phyloP scores from a whole-genome alignment of 2,888 invertebrate species.

The Pollenia griseotomentosa region DNA sequence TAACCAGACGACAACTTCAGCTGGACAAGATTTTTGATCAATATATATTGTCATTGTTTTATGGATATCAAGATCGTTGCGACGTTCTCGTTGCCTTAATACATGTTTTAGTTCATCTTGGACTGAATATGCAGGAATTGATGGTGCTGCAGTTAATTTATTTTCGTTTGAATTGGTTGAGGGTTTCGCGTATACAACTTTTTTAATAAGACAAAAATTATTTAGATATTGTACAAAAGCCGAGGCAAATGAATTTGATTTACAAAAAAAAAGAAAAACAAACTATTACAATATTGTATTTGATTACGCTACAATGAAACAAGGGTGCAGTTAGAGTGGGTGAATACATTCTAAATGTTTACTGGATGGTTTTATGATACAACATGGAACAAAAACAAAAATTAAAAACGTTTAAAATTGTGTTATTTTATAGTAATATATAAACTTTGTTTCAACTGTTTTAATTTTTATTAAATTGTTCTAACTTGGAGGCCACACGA shows the following conservation, averaged over 20 bases:
- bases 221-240: not conserved
- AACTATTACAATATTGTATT: no score
- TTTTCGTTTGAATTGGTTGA: constrained; percentile 49
- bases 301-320: no score
- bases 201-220: constrained; percentile 25
- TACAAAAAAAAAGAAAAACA: no score
- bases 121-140: constrained; percentile 40
- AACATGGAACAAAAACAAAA: no score
- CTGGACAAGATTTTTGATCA: constrained; percentile 88
- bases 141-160: constrained; percentile 13
- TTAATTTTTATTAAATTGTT: no score
- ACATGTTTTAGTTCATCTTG: constrained; percentile 76
- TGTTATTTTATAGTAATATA: no score
- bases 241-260: not conserved
- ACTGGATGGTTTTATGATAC: no score
- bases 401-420: no score
- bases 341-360: no score
- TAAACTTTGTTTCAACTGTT: no score
- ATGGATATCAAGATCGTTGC: constrained; percentile 86
- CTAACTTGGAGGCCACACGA: no score
- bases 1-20: constrained; percentile 91
- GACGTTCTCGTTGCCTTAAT: constrained; percentile 84
- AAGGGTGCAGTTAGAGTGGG: no score
- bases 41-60: constrained; percentile 90
- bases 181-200: constrained; percentile 51